Conservation (phyloP, 2,888 invertebrate genomes). For the Syritta pipiens region DNA sequence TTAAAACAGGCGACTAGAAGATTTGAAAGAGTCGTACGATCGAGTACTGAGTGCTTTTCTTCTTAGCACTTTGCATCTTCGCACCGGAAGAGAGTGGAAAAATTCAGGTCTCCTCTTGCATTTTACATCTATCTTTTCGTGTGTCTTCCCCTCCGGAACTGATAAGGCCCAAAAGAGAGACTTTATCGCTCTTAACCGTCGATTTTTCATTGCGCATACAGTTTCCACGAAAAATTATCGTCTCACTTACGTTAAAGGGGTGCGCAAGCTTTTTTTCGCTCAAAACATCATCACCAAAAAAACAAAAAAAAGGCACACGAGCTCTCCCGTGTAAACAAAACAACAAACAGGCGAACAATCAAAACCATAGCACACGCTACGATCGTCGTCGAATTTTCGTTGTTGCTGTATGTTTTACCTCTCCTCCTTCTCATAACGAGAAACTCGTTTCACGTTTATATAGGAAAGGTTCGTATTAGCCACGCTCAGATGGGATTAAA, state of each 20-base stretch:
- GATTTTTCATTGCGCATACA: conserved; percentile 28
- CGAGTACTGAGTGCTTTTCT: conserved; percentile 34
- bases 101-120: conserved; percentile 13
- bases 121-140: conserved; percentile 1
- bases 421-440: conserved; percentile 64
- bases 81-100: conserved; percentile 37
- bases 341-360: not conserved
- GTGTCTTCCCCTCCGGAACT: not conserved
- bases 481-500: conserved; percentile 68
- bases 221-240: conserved; percentile 42
- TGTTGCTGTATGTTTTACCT: conserved; percentile 32
- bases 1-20: conserved; percentile 36
- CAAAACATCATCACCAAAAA: conserved; percentile 24
- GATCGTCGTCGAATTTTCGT: conserved; percentile 15
- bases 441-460: conserved; percentile 67
- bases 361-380: not conserved
- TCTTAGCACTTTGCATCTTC: conserved; percentile 12
- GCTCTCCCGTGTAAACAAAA: conserved; percentile 64
- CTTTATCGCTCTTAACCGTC: conserved; percentile 28
- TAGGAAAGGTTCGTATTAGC: conserved; percentile 67
- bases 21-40: not conserved
- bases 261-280: conserved; percentile 34
- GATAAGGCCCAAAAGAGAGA: conserved; percentile 43
- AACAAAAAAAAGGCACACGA: conserved; percentile 15
- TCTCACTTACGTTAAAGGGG: not conserved